A percentile compares a stretch with the other conserved stretches of the same genome.
Conservation (phyloP, 2,797 vertebrate genomes). For the Cossypha niveicapilla region DNA sequence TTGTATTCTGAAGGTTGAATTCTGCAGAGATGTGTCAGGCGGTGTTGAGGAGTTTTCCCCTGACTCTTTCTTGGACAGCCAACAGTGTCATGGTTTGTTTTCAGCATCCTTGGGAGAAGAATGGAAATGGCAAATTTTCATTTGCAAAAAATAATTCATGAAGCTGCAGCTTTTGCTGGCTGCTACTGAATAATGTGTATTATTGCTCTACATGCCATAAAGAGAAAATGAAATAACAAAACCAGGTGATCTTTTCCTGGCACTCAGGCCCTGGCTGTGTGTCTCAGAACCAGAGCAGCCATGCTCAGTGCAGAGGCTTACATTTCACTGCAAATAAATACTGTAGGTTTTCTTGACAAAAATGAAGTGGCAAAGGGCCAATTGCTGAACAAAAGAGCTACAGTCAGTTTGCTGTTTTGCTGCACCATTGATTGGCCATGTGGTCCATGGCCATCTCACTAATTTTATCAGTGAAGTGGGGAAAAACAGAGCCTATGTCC, state of each 20-base stretch:
- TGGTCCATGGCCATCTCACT: not conserved
- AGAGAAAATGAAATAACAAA: conserved; percentile 1
- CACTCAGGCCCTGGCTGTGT: not conserved
- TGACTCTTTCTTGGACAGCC: not conserved
- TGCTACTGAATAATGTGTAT: not conserved
- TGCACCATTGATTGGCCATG: not conserved
- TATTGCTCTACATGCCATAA: not conserved
- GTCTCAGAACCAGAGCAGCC: not conserved
- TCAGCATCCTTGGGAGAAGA: not conserved
- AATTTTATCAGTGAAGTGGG: not conserved
- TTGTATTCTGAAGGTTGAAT: not conserved
- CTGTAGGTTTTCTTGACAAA: not conserved
- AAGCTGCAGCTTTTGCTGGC: not conserved
- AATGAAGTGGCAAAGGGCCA: not conserved
- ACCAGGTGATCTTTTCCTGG: not conserved
- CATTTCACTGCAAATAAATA: not conserved
- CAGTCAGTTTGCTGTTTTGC: not conserved
- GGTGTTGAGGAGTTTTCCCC: not conserved
- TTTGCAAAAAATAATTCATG: conserved; percentile 11
- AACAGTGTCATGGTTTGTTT: not conserved
- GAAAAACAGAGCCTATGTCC: not conserved
- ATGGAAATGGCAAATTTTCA: not conserved
- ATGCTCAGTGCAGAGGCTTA: rapidly evolving
- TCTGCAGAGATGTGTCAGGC: not conserved
- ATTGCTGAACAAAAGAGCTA: not conserved